Percentiles rank a stretch among this genome's conserved stretches.
Conservation (phyloP, 64 coral and sea anemone genomes). For the Actinia tenebrosa region DNA sequence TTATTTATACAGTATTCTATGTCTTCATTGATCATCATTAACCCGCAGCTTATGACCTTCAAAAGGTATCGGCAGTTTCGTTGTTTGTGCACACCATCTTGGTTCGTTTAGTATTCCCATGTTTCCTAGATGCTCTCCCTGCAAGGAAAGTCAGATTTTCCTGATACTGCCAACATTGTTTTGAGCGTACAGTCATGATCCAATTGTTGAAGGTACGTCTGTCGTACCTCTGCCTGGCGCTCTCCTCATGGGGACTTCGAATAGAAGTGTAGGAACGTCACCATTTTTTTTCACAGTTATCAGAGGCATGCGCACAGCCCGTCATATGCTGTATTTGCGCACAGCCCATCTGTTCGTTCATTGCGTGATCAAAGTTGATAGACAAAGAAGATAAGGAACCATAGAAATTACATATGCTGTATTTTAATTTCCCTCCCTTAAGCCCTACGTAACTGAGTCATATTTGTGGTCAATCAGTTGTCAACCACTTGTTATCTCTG, state of each 20-base stretch:
- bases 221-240: too few relatives aligned
- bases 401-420: background rate
- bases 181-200: too few relatives aligned
- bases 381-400: background rate
- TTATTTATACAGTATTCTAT: background rate
- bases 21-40: background rate
- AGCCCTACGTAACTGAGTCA: background rate
- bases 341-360: too few relatives aligned
- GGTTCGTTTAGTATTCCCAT: background rate
- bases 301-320: too few relatives aligned
- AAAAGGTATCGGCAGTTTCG: background rate
- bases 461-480: background rate
- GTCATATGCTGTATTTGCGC: too few relatives aligned
- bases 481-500: slow-evolving; percentile 4
- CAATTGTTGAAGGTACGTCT: too few relatives aligned
- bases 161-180: too few relatives aligned
- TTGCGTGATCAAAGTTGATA: background rate
- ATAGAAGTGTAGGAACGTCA: too few relatives aligned
- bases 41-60: background rate
- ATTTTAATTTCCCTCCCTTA: background rate
- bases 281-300: too few relatives aligned
- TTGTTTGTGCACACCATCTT: background rate
- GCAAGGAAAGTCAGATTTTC: too few relatives aligned
- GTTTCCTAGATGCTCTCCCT: background rate
- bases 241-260: too few relatives aligned